These are phyloP conservation scores for Sylvietta virens DNA, from an alignment of 2,113 vertebrate species.

Conservation along the genomic window DNA sequence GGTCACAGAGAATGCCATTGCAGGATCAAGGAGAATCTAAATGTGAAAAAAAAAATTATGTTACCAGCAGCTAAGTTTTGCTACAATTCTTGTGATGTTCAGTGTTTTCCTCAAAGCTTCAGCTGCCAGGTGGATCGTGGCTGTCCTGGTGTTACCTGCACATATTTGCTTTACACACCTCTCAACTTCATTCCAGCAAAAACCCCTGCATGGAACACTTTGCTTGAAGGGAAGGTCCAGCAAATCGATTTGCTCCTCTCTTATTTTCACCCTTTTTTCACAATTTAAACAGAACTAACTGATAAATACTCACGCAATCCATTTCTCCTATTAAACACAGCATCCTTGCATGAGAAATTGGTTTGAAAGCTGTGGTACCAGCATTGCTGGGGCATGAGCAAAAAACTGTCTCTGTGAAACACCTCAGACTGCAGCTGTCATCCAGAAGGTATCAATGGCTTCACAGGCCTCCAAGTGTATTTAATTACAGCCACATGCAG, in stretches of 20 bases:
- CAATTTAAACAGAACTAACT: background rate
- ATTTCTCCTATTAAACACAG: background rate
- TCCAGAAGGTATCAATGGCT: background rate
- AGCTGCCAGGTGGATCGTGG: background rate
- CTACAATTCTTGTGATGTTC: background rate
- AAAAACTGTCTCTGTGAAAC: background rate
- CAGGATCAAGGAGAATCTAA: background rate
- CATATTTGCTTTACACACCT: accelerated
- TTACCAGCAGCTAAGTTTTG: background rate
- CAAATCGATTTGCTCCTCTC: background rate
- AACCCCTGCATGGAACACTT: background rate
- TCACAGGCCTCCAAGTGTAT: background rate
- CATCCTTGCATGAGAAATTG: background rate
- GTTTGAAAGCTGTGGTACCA: background rate
- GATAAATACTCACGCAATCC: background rate
- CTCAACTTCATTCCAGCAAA: background rate
- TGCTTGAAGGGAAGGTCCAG: background rate
- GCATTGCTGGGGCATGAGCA: background rate
- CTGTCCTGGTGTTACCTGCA: background rate
- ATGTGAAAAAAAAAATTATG: background rate
- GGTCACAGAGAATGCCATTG: no score
- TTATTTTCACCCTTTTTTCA: background rate
- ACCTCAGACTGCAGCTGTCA: background rate
- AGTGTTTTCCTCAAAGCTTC: background rate
- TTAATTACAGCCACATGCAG: background rate